Evolutionary conservation across 1,140 invertebrate genomes (phyloP), one percentile per base, ranked within the genome.

Genomic region (Cyclargus thomasi): DNA sequence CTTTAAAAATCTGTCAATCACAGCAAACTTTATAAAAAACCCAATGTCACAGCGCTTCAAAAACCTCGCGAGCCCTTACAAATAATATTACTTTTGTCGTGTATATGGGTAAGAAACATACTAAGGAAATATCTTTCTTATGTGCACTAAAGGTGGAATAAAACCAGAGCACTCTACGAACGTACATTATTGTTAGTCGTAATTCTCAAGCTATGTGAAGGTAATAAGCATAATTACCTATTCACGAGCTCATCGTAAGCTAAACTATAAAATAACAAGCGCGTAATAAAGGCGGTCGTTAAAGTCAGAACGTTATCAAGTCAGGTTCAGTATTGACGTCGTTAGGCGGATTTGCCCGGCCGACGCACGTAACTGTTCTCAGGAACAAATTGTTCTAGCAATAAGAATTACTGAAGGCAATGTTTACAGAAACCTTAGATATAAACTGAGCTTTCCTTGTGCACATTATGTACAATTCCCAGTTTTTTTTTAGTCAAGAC

Each of bases 331-430:
- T 21, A 8, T 20, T 21, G 18, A 18, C 18, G 55, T 59, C 55
- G 55, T 59, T 59, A 20, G 55, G 18, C 10, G 55, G 55, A 59
- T 59, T 59, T 59, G 10, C 55, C 18, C 18, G 55, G 17, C 55
- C n/a, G 17, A 59, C 55, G 55, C 55, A 59, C 55, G 20, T 22
- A 59, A 20, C 20, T 59, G 18, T 20, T 59, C 55, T 59, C 55
- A 21, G 18, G 20, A 59, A 59, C 20, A 22, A 59, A 59, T 59
- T 59, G 55, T 20, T 59, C 55, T 59, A 21, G 55, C 55, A 22
- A 59, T 59, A 59, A 59, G 18, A 18, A 59, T 22, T 59, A 11
- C 18, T 20, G 55, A 18, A 59, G 20, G 55, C 20, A 21, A 59
- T 17, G 14, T n/a, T 55, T 18, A 8, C 14, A 21, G 39, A 47